Base-by-base conservation (phyloP, 2,888 invertebrate genomes). In the Polia nebulosa region DNA sequence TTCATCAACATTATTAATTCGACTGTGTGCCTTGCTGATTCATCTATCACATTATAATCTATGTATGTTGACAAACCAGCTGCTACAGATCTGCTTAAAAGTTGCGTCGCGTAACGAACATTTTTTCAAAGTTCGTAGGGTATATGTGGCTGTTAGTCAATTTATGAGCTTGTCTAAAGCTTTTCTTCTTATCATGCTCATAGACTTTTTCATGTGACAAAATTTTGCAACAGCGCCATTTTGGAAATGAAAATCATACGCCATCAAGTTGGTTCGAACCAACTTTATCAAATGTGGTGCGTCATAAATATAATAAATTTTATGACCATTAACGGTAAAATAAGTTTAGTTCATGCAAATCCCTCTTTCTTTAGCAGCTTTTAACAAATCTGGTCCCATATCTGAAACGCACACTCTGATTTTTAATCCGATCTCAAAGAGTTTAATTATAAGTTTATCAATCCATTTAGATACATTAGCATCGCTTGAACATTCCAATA, bases 221-320 rank as follows among this genome's bases (percentile, higher is more conserved):
- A 20, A 63, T 47, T 63, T 63, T 8, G 62, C 62, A 15, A 63
- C 20, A 27, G 32, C 6, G 20, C 45, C 34, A 34, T 49, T 49
- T 27, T 49, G 27, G 13, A 49, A 60, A 60, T 60, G 72, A 69
- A 86, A 86, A 32, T 87, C 72, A 39, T 85, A 81, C 0, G 22
- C 8, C 36, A 82, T 81, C n/a, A 87, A 80, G 39, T 83, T 78
- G 49, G 77, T 82, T 4, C 83, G 79, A 29, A 87, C 72, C 4
- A 41, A 39, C 71, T 85, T 86, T 25, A 86, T 77, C 0, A 85
- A 60, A 70, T 84, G 80, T 0, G 78, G 82, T 53, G 80, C 69
- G 63, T 85, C 85, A 74, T 83, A 85, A 65, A 88, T 79, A 55
- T 83, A 82, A 66, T 79, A 85, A 27, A 85, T 85, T 73, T 87